Conservation (phyloP, 2,797 vertebrate species). For the Garrulus glandarius region DNA sequence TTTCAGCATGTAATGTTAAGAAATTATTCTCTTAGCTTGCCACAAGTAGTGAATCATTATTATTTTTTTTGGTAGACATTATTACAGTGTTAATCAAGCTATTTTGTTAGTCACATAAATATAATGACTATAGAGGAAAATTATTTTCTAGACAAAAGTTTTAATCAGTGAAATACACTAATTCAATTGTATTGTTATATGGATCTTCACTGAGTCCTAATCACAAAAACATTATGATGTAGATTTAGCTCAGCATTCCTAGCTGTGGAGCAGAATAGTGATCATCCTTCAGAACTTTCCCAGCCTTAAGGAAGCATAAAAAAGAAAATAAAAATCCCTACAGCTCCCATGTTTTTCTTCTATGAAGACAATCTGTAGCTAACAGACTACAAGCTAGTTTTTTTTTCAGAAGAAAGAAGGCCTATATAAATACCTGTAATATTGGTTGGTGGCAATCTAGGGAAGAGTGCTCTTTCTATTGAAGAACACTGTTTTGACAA, state of each 20-base stretch:
- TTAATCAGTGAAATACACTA: not conserved
- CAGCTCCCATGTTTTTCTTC: not conserved
- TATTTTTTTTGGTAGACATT: not conserved
- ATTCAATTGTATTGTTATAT: not conserved
- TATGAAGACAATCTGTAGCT: not conserved
- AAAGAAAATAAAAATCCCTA: not conserved
- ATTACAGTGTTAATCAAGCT: constrained; percentile 1
- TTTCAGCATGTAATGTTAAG: not conserved
- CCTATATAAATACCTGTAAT: not conserved
- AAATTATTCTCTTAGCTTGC: not conserved
- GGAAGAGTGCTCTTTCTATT: not conserved
- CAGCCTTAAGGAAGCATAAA: not conserved
- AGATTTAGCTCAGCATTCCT: not conserved
- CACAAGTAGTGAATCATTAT: not conserved
- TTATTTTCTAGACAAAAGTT: not conserved
- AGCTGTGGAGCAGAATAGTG: not conserved
- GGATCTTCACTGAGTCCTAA: not conserved
- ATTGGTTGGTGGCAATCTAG: not conserved
- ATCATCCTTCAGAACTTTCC: not conserved
- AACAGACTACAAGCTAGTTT: fast-evolving
- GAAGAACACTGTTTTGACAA: not conserved
- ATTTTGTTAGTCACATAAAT: not conserved
- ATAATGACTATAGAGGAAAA: not conserved
- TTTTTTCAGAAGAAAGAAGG: not conserved
- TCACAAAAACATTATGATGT: not conserved